Conservation (phyloP, 2,113 vertebrate genomes). For the Anarhynchus alexandrinus region DNA sequence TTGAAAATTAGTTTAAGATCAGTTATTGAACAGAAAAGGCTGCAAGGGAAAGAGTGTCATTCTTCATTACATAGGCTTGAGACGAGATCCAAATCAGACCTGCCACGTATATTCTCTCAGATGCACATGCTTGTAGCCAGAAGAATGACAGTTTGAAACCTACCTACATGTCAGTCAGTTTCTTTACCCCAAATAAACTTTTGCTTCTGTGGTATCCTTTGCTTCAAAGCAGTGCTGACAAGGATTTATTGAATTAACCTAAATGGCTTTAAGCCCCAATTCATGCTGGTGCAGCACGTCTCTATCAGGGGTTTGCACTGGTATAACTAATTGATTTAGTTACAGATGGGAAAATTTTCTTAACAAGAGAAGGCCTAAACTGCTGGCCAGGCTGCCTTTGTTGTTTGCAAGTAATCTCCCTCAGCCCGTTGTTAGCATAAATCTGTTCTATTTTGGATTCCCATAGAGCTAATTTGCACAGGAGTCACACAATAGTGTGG, state of each 20-base stretch:
- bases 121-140: background rate
- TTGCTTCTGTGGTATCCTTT: conserved; percentile 9
- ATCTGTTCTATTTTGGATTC: conserved; percentile 57
- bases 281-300: conserved; percentile 63
- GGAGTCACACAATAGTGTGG: background rate
- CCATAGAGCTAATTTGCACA: conserved; percentile 32
- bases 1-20: conserved; percentile 53
- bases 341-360: conserved; percentile 65
- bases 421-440: conserved; percentile 51
- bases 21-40: conserved; percentile 26
- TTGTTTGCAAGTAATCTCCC: conserved; percentile 58
- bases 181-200: conserved; percentile 56
- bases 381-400: conserved; percentile 55
- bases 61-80: conserved; percentile 2
- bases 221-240: conserved; percentile 61
- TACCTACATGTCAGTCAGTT: background rate
- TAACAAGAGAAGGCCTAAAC: conserved; percentile 60
- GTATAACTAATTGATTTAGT: conserved; percentile 67
- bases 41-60: background rate
- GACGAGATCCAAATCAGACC: conserved; percentile 9
- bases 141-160: conserved; percentile 21
- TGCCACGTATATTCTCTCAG: background rate
- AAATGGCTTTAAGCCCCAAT: conserved; percentile 64
- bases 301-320: conserved; percentile 58
- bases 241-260: conserved; percentile 66